Base-by-base conservation (phyloP, 2,113 vertebrate genomes). In the Arenaria interpres region DNA sequence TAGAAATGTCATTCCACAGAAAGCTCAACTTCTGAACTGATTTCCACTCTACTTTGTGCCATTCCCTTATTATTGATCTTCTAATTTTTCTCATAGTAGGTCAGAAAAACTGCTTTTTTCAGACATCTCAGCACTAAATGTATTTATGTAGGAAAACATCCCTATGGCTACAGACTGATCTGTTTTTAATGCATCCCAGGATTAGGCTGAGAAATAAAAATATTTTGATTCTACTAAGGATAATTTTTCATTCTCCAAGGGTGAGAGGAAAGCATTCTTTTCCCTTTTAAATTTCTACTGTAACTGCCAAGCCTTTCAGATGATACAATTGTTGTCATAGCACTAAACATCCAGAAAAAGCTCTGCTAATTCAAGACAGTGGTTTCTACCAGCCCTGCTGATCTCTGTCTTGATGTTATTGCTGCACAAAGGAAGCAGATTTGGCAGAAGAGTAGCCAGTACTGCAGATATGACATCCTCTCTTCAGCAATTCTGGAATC, bases 111-210 rank as follows among this genome's bases (percentile, higher is more conserved):
- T 41, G 3, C 9, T 43, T 63, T 74, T 86, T 79, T 22, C 32
- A 51, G 35, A 50, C 3, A 28, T 66, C 80, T 77, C 20, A 46
- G 4, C 5, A 41, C 8, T 51, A 84, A 43, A 35, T 35, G 0
- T 45, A 7, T 21, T 4, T 4, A 23, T 9, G 18, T 12, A 37
- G 8, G 24, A 48, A 89, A 95, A n/a, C 3, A 16, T 16, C 1
- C 6, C 7, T 28, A 13, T 24, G 25, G 14, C 6, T 79, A 12
- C 28, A 80, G 25, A 59, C 0, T 0, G 4, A 3, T 66, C 8
- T 87, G 24, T 1, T 80, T 85, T 76, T 86, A 67, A 53, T n/a
- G 66, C 3, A 46, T 14, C 13, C 4, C 20, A 77, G 22, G 10
- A 68, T 41, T 22, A 69, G 33, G 2, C 23, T 54, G 43, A 74